These are phyloP conservation scores for Acronicta leporina DNA, from an alignment of 2,888 invertebrate species.

Conservation along the genomic window DNA sequence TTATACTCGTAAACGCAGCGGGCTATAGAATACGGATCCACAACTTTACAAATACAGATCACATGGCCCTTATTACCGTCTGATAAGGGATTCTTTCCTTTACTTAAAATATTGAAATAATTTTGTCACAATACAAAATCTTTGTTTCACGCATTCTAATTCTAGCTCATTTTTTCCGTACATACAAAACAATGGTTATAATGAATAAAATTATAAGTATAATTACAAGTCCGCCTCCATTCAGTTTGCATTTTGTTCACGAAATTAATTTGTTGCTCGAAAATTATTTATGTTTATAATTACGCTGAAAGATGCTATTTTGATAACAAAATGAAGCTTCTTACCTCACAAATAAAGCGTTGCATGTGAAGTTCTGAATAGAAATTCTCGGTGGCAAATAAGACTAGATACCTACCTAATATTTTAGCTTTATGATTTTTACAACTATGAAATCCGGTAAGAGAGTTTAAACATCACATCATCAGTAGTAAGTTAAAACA, in stretches of 20 bases:
- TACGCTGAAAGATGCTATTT: constrained; percentile 43
- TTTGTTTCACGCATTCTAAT: constrained; percentile 79
- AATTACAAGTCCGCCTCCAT: constrained; percentile 68
- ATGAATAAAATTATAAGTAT: constrained; percentile 70
- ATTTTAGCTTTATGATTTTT: too few relatives aligned
- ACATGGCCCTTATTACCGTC: constrained; percentile 45
- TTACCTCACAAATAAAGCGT: not conserved
- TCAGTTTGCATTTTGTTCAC: constrained; percentile 70
- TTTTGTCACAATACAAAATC: constrained; percentile 50
- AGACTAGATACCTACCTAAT: too few relatives aligned
- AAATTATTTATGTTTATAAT: constrained; percentile 46
- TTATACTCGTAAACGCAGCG: constrained; percentile 83
- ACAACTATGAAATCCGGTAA: too few relatives aligned
- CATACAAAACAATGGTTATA: constrained; percentile 75
- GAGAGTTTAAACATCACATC: too few relatives aligned
- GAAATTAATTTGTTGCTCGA: constrained; percentile 55
- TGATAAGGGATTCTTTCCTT: constrained; percentile 50
- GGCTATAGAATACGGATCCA: constrained; percentile 65
- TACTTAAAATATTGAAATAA: constrained; percentile 6
- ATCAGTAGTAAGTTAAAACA: too few relatives aligned
- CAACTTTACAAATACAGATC: constrained; percentile 36
- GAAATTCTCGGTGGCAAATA: too few relatives aligned
- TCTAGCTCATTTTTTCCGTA: constrained; percentile 72
- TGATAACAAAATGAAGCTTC: constrained; percentile 38
- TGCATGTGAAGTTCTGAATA: not conserved